A percentile compares a stretch with the other conserved stretches of the same genome.
phyloP scores from a whole-genome alignment of 2,888 invertebrate species.

The Cephus rjabovi region DNA sequence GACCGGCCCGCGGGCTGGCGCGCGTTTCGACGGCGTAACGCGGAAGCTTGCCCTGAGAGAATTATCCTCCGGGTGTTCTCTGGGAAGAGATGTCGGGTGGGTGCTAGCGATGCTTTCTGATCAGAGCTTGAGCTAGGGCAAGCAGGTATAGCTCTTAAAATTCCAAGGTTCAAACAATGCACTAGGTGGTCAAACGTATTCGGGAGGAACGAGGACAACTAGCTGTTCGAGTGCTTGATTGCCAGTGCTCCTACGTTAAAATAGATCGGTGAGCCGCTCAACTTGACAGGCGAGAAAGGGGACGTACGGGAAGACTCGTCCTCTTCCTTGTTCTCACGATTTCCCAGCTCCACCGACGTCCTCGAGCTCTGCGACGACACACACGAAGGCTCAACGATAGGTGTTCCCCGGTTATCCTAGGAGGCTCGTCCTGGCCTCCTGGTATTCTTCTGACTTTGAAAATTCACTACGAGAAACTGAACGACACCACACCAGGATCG shows the following conservation, averaged over 20 bases:
- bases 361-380: not conserved
- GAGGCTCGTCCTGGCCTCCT: not conserved
- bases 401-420: not conserved
- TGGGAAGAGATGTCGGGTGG: not conserved
- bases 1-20: not conserved
- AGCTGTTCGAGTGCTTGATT: not conserved
- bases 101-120: not conserved
- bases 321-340: constrained; percentile 9
- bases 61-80: not conserved
- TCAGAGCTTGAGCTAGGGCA: not conserved
- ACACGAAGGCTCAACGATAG: not conserved
- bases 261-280: constrained; percentile 40
- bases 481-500: not conserved
- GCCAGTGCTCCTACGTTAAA: constrained; percentile 34
- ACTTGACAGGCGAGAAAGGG: constrained; percentile 17
- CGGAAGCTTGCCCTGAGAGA: not conserved
- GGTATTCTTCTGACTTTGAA: not conserved
- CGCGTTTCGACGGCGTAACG: not conserved
- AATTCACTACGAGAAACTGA: not conserved
- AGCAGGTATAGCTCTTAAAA: not conserved
- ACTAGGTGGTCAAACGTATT: not conserved
- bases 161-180: not conserved
- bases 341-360: not conserved
- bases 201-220: not conserved
- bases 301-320: constrained; percentile 21